Conservation (phyloP, 2,888 invertebrate species). For the Macaria liturata region DNA sequence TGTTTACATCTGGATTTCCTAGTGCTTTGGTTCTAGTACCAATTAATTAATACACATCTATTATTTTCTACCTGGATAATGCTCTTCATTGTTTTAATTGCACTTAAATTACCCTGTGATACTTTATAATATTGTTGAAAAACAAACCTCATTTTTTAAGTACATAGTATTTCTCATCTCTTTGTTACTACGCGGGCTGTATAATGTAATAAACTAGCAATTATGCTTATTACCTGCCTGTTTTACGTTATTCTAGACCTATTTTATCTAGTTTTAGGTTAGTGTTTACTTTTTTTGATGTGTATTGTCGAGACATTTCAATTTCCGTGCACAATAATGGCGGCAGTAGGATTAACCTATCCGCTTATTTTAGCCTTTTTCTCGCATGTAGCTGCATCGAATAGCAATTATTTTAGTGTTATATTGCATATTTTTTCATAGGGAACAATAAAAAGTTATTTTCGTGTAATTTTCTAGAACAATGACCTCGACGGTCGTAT, state of each 20-base stretch:
- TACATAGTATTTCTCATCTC: constrained; percentile 62
- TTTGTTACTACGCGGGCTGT: constrained; percentile 70
- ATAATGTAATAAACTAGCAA: constrained; percentile 14
- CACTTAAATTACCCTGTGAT: constrained; percentile 47
- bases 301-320: constrained; percentile 76
- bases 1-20: constrained; percentile 90
- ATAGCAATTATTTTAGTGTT: constrained; percentile 54
- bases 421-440: constrained; percentile 66
- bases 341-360: constrained; percentile 82
- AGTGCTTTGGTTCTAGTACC: constrained; percentile 77
- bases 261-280: constrained; percentile 50
- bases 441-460: constrained; percentile 63
- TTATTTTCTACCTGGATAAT: not conserved
- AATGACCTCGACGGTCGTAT: constrained; percentile 78
- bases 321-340: constrained; percentile 82
- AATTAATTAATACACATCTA: not conserved
- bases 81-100: not conserved
- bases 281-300: constrained; percentile 81
- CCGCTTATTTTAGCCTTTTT: constrained; percentile 62
- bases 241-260: not conserved
- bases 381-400: constrained; percentile 41
- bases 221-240: too few species aligned
- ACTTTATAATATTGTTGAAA: constrained; percentile 50
- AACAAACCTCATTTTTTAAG: constrained; percentile 74
- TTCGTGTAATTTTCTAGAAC: constrained; percentile 70